Conservation (phyloP, 2,888 invertebrate genomes). For the Zhuqinia jingwanae region DNA sequence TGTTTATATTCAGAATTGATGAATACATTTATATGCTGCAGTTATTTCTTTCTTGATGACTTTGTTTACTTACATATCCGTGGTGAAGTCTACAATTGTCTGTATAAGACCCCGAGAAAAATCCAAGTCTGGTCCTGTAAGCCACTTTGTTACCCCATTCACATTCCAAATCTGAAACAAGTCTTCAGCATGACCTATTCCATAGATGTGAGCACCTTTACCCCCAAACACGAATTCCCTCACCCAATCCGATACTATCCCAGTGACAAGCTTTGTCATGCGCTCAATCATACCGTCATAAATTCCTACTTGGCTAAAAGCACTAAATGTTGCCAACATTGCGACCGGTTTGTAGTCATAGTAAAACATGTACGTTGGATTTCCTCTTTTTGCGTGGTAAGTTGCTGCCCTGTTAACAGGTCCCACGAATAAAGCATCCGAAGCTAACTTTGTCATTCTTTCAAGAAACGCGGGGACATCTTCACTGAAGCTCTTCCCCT, state of each 20-base stretch:
- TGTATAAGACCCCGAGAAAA: background rate
- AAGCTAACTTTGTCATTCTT: slow-evolving; percentile 54
- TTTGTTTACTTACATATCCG: background rate
- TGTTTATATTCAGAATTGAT: too few relatives aligned
- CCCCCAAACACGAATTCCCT: background rate
- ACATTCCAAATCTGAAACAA: slow-evolving; percentile 13
- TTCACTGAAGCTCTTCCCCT: background rate
- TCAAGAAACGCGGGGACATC: slow-evolving; percentile 30
- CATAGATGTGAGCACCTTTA: background rate
- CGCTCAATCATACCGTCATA: background rate
- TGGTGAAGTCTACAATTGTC: slow-evolving; percentile 16
- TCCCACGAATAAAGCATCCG: slow-evolving; percentile 64
- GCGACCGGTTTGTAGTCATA: slow-evolving; percentile 28
- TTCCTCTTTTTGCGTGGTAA: slow-evolving; percentile 56
- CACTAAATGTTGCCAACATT: background rate
- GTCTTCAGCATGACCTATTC: slow-evolving; percentile 1
- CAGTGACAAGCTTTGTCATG: background rate
- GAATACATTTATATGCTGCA: too few relatives aligned
- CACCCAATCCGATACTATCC: background rate
- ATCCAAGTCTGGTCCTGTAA: background rate
- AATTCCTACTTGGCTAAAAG: background rate
- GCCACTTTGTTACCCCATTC: background rate
- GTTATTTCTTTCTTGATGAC: too few relatives aligned
- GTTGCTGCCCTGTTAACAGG: slow-evolving; percentile 30
- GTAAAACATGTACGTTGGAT: slow-evolving; percentile 71